Evolutionary conservation across 2,888 invertebrate genomes (phyloP), one percentile per base, ranked within the genome.

Genomic region (Stenolophus ochropezus): DNA sequence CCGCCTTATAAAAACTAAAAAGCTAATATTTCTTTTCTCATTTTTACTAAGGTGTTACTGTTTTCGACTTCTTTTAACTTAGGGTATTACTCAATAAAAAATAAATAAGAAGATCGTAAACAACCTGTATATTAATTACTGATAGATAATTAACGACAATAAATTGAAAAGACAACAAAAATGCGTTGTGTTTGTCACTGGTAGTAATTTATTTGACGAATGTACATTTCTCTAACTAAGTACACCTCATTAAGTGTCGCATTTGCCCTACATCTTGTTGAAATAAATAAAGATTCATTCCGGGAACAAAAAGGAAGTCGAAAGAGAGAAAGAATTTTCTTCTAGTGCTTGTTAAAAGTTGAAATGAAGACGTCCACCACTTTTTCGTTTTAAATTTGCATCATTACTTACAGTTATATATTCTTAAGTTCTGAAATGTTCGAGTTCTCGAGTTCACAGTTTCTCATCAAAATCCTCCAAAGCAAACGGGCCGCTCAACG

Each of bases 401-500:
- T 78, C 78, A 78, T 78, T 78, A 65, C 56, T 78, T 78, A 78
- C 27, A 23, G 65, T 49, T 27, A 20, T 23, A 49, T 23, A 14
- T 42, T 77, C 33, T 53, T 18, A 56, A 21, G 25, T 77, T 65
- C 77, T 16, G 75, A 53, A 75, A 56, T 27, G 56, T 75, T 65
- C 69, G 18, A 80, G 71, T 80, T 80, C 25, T 42, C 71, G 14
- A 80, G 80, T 73, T 80, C 71, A 80, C 80, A 80, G 80, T 73
- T 80, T 78, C 71, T 80, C 71, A 80, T 80, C 80, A 80, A 80
- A 80, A 80, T 80, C 71, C 42, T 56, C 73, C 73, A 42, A 73
- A 80, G 71, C 20, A 16, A 80, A 80, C 56, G 56, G 18, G 21
- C 18, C 18, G 8, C 56, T 18, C 14, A 11, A 1, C 11, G 33